phyloP scores from a whole-genome alignment of 2,113 vertebrate genomes.

The Eretmodus cyanostictus region DNA sequence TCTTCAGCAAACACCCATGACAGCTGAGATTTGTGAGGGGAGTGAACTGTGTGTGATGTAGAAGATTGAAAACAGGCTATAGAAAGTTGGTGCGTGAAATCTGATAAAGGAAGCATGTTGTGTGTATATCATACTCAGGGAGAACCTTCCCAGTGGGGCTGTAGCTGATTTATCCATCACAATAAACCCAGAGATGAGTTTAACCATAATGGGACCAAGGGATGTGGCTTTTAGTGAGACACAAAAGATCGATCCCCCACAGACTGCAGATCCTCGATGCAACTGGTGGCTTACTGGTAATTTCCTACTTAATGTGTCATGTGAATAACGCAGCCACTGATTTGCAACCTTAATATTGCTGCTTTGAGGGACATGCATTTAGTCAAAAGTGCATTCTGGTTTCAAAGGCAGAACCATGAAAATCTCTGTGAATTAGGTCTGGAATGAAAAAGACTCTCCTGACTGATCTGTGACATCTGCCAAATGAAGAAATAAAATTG shows the following conservation, averaged over 20 bases:
- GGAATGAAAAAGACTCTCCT: not conserved
- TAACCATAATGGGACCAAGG: not conserved
- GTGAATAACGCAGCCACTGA: not conserved
- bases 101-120: not conserved
- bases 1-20: not conserved
- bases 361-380: not conserved
- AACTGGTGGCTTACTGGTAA: not conserved
- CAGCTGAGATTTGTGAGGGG: not conserved
- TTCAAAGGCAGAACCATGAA: not conserved
- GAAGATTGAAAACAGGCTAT: not conserved
- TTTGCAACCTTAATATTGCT: not conserved
- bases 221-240: slow-evolving; percentile 9
- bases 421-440: not conserved
- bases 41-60: not conserved
- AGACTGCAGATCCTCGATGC: not conserved
- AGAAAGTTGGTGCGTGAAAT: not conserved
- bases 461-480: not conserved
- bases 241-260: not conserved
- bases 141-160: not conserved
- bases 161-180: slow-evolving; percentile 15
- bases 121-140: not conserved
- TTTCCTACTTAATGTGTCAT: not conserved
- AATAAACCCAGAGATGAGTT: slow-evolving; percentile 32
- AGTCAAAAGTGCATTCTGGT: not conserved
- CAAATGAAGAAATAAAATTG: not conserved